Evolutionary conservation across 2,797 vertebrate species (phyloP).

Genomic region (Rhabdophis nuchalis): DNA sequence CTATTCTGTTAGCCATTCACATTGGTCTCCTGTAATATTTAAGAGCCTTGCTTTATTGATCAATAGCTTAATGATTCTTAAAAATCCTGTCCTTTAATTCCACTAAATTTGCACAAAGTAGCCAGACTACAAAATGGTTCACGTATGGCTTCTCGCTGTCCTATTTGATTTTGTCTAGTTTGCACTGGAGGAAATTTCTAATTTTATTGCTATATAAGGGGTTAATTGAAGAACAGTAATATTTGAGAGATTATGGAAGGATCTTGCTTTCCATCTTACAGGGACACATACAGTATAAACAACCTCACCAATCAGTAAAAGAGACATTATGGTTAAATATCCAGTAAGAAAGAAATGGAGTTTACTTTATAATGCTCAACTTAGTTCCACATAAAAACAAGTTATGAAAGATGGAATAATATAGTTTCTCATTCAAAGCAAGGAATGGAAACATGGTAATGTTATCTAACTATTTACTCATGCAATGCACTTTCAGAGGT

Average conservation of each 20-base stretch:
- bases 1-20: not conserved
- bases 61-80: not conserved
- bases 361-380: not conserved
- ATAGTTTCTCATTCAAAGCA: not conserved
- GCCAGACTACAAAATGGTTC: not conserved
- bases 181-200: not conserved
- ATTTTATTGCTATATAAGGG: not conserved
- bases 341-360: not conserved
- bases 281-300: not conserved
- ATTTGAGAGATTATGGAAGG: not conserved
- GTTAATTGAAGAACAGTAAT: not conserved
- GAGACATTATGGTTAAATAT: not conserved
- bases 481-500: not conserved
- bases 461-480: not conserved
- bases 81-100: not conserved
- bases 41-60: not conserved
- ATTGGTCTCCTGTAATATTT: not conserved
- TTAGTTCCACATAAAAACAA: not conserved
- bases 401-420: not conserved
- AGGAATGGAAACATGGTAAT: not conserved
- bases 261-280: not conserved
- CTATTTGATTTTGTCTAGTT: not conserved
- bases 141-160: not conserved
- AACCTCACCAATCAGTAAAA: not conserved
- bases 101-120: not conserved